Evolutionary conservation across 2,113 vertebrate species (phyloP).

Genomic region (Lagopus leucura): DNA sequence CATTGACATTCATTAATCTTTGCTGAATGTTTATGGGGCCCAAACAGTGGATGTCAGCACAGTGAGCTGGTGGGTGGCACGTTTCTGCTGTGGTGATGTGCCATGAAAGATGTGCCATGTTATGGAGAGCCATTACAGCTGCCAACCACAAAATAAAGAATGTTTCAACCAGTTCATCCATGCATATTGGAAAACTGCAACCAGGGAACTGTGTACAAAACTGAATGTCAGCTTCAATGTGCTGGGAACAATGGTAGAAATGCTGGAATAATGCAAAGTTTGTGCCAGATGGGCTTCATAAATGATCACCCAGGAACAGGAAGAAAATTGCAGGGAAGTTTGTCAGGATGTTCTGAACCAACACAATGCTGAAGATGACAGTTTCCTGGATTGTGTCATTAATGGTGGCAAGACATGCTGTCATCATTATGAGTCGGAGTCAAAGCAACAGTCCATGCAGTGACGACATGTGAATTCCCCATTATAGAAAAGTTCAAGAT

Average conservation of each 20-base stretch:
- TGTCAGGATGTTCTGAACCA: background rate
- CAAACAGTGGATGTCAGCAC: background rate
- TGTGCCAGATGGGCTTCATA: background rate
- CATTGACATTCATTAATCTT: background rate
- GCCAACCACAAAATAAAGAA: background rate
- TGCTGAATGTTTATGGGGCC: background rate
- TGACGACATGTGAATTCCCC: background rate
- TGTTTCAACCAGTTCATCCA: background rate
- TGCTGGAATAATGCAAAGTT: background rate
- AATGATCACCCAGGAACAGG: background rate
- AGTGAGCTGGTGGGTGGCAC: background rate
- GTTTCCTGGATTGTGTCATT: background rate
- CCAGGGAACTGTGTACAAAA: background rate
- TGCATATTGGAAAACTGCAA: background rate
- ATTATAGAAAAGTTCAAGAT: background rate
- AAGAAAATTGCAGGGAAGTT: background rate
- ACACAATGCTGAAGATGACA: background rate
- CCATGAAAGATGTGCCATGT: no score
- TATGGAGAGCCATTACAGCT: background rate
- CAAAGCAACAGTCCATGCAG: background rate
- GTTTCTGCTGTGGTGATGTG: background rate
- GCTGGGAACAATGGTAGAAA: background rate
- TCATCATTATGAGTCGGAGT: background rate
- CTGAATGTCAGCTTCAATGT: background rate
- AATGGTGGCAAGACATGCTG: background rate